A percentile compares a stretch with the other conserved stretches of the same genome.
Conservation (phyloP, 2,113 vertebrate genomes). For the Okapia johnstoni region DNA sequence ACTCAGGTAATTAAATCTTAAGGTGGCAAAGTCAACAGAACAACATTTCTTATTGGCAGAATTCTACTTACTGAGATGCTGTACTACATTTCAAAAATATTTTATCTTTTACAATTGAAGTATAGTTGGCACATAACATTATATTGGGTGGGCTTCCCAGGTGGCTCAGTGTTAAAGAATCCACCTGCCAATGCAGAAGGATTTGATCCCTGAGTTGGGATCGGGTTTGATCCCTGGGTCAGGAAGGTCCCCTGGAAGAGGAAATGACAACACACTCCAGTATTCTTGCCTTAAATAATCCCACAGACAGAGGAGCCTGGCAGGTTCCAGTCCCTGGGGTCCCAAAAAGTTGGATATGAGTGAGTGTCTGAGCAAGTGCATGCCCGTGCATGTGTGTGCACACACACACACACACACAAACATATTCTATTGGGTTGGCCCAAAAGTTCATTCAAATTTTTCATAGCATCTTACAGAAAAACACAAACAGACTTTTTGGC, state of each 20-base stretch:
- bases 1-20: not conserved
- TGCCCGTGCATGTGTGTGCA: accelerated
- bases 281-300: not conserved
- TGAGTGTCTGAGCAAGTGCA: not conserved
- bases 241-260: not conserved
- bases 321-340: not conserved
- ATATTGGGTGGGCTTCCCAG: not conserved
- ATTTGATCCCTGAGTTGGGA: not conserved
- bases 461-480: not conserved
- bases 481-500: not conserved
- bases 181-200: not conserved
- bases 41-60: not conserved
- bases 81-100: not conserved
- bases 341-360: not conserved
- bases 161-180: not conserved
- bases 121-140: not conserved
- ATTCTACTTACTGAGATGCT: not conserved
- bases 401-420: not conserved
- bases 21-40: not conserved
- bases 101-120: not conserved
- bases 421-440: not conserved
- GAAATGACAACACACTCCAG: not conserved
- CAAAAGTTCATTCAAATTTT: not conserved
- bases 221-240: not conserved
- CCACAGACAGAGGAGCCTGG: not conserved